phyloP scores from a whole-genome alignment of 2,113 vertebrate species.

The Mungos mungo region DNA sequence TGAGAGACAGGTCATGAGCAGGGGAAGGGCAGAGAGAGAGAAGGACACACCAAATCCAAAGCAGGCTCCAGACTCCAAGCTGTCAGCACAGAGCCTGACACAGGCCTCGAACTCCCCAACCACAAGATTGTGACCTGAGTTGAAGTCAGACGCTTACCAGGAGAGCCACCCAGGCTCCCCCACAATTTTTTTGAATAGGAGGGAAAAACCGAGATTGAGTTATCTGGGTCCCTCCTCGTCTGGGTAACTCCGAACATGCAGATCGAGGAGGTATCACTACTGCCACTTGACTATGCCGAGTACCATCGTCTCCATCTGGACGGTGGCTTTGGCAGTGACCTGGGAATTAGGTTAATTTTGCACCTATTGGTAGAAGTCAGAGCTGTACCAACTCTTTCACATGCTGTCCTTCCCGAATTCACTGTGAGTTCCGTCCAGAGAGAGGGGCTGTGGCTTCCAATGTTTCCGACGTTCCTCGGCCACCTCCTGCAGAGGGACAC shows the following conservation, averaged over 20 bases:
- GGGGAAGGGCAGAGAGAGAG: too few relatives aligned
- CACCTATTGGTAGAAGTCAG: background rate
- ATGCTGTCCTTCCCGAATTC: background rate
- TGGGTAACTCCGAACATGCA: background rate
- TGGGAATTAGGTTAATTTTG: background rate
- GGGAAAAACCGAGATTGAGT: background rate
- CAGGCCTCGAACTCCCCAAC: too few relatives aligned
- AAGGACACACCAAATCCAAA: too few relatives aligned
- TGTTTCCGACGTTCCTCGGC: background rate
- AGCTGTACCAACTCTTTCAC: background rate
- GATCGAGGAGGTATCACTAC: background rate
- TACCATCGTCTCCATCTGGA: background rate
- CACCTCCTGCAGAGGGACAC: background rate
- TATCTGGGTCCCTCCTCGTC: background rate
- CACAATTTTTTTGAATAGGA: background rate
- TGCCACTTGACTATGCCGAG: background rate
- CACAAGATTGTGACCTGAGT: too few relatives aligned
- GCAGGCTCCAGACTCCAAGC: too few relatives aligned
- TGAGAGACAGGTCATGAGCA: too few relatives aligned
- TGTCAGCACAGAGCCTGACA: too few relatives aligned
- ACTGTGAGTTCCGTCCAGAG: background rate
- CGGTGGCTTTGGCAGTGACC: background rate
- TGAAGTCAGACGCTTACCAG: too few relatives aligned
- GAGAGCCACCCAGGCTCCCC: too few relatives aligned
- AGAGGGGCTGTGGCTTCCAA: fast-evolving